Base-by-base conservation (phyloP, 2,797 vertebrate species). In the Galago senegalensis region DNA sequence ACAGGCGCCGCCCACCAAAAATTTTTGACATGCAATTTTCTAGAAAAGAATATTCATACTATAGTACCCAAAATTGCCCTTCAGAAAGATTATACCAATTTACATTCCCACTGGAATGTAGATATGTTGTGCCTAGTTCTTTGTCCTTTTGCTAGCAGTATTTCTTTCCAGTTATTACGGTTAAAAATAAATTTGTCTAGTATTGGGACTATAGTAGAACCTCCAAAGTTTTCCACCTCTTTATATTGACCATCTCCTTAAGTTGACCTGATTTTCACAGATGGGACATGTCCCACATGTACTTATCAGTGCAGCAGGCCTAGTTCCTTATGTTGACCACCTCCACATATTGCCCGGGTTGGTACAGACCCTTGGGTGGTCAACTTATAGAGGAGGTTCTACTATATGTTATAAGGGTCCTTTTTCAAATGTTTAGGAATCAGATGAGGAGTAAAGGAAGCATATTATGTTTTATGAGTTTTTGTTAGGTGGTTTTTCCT, bases 401-500 rank as follows among this genome's bases (percentile, higher is more conserved):
- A 53, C 49, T 53, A 76, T 77, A 37, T n/a, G 60, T 27, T 56
- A 4, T 43, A 43, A 91, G 21, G 12, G 17, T 67, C 10, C 23
- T 25, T 95, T 56, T 83, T 88, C 21, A 82, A 92, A 70, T 40
- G 70, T 70, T 77, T 43, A 6, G 31, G 5, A 40, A 53, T 23
- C 69, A 91, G 46, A 85, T 90, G 56, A 84, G 23, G n/a, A 13
- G 29, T 58, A 91, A 85, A 77, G 53, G 70, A 8, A 88, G 63
- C 84, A 72, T 29, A 53, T 23, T 4, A 21, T 76, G 37, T 69
- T 87, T 89, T 72, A 29, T 25, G 72, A 7, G 7, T 72, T 92
- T 87, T 72, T 79, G 72, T 63, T 56, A 1, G 21, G n/a, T 83
- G 82, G 25, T 76, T 92, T 87, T 92, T 27, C 17, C 63, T 72